A percentile compares a stretch with the other conserved stretches of the same genome.
Conservation (phyloP, 2,113 vertebrate species). For the Centrocercus urophasianus region DNA sequence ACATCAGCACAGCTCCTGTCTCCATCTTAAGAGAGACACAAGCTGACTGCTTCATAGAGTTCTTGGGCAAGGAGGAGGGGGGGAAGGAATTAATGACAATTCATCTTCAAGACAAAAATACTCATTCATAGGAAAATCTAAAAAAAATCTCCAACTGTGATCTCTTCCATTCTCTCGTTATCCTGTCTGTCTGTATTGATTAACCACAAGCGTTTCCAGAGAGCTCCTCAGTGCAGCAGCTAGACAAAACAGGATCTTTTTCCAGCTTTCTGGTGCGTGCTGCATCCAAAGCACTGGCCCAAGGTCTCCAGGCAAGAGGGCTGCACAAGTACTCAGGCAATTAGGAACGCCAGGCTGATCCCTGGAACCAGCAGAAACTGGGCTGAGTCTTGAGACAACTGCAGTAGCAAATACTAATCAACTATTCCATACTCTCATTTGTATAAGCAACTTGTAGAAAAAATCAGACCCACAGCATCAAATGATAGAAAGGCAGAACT, state of each 20-base stretch:
- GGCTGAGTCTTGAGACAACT: not conserved
- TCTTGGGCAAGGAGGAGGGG: not conserved
- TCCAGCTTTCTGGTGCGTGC: not conserved
- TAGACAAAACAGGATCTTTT: conserved; percentile 48
- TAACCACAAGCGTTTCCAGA: conserved; percentile 26
- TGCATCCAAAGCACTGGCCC: not conserved
- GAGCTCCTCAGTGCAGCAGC: conserved; percentile 30
- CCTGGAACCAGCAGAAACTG: not conserved
- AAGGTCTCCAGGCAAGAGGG: not conserved
- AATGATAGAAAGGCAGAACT: not conserved
- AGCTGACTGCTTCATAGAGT: not conserved
- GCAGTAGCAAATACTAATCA: not conserved
- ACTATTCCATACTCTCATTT: accelerated
- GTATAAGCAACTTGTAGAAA: not conserved
- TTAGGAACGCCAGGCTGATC: not conserved
- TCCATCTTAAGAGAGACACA: not conserved
- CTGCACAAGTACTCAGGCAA: not conserved
- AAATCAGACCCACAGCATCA: not conserved
- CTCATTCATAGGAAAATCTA: conserved; percentile 22
- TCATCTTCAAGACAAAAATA: conserved; percentile 37
- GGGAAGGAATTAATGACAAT: conserved; percentile 18
- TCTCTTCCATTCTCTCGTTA: not conserved
- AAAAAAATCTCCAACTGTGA: not conserved
- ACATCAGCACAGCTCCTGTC: not conserved
- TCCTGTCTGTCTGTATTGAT: not conserved